Percentiles rank a stretch among this genome's conserved stretches.
phyloP scores from a whole-genome alignment of 2,888 invertebrate genomes.

The Amphiduros pacificus region DNA sequence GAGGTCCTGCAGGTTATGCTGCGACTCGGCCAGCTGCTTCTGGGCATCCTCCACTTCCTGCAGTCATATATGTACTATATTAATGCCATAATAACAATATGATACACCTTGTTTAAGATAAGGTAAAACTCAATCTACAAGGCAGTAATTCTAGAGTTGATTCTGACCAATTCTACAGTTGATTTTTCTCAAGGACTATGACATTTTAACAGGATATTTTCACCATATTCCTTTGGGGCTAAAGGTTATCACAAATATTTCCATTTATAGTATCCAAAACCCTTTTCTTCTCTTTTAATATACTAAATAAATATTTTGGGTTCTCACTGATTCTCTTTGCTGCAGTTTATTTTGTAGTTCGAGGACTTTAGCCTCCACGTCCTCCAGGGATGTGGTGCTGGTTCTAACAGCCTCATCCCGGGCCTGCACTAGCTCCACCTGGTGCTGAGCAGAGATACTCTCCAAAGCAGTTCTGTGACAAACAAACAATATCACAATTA shows the following conservation, averaged over 20 bases:
- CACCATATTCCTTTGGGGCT: too few species aligned
- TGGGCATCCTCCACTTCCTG: slow-evolving; percentile 10
- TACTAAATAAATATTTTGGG: neutral
- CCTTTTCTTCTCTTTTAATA: too few species aligned
- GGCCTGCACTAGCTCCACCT: slow-evolving; percentile 24
- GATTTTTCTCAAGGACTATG: too few species aligned
- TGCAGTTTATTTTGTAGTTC: slow-evolving; percentile 1
- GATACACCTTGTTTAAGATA: too few species aligned
- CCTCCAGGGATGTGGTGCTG: neutral
- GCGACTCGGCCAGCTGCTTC: slow-evolving; percentile 10
- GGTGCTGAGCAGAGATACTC: slow-evolving; percentile 22
- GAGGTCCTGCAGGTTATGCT: slow-evolving; percentile 19
- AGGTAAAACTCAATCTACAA: too few species aligned
- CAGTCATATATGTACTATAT: too few species aligned
- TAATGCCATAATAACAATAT: too few species aligned
- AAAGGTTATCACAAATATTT: too few species aligned
- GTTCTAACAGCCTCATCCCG: neutral
- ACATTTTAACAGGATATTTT: too few species aligned
- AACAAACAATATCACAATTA: neutral
- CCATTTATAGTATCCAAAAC: too few species aligned
- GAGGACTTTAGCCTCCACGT: slow-evolving; percentile 7
- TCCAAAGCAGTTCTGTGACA: slow-evolving; percentile 25
- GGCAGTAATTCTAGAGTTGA: too few species aligned
- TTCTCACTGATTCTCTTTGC: neutral
- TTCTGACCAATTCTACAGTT: too few species aligned